A percentile compares a stretch with the other conserved stretches of the same genome.
phyloP scores from a whole-genome alignment of 2,888 invertebrate genomes.

The Eupithecia insigniata region DNA sequence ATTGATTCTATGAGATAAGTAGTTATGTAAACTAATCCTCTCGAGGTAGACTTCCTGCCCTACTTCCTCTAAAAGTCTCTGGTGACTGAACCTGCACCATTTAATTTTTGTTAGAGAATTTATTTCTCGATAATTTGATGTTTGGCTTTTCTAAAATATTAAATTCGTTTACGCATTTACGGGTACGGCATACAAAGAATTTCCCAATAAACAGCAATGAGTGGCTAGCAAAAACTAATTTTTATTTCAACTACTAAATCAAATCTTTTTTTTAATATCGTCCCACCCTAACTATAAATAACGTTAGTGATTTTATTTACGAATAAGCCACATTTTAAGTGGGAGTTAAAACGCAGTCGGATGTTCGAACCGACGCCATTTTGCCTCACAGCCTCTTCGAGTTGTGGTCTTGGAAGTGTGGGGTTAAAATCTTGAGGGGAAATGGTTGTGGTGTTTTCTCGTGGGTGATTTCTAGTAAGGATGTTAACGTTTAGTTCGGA shows the following conservation, averaged over 20 bases:
- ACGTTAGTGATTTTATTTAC: slow-evolving; percentile 64
- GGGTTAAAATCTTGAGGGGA: slow-evolving; percentile 42
- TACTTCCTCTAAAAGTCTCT: too few species aligned
- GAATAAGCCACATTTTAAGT: slow-evolving; percentile 67
- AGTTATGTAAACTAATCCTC: too few species aligned
- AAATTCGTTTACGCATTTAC: too few species aligned
- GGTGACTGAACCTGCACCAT: too few species aligned
- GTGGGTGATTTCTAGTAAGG: neutral
- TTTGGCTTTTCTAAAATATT: too few species aligned
- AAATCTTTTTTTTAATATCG: slow-evolving; percentile 17
- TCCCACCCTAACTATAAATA: slow-evolving; percentile 48
- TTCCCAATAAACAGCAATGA: neutral
- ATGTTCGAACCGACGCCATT: slow-evolving; percentile 62
- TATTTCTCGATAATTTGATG: too few species aligned
- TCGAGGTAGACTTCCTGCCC: too few species aligned
- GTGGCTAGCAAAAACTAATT: neutral
- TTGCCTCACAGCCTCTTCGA: slow-evolving; percentile 53
- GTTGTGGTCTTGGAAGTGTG: slow-evolving; percentile 36
- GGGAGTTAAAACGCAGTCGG: slow-evolving; percentile 65
- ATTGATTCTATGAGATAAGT: too few species aligned
- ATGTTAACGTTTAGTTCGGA: neutral
- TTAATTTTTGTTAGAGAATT: too few species aligned
- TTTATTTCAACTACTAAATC: slow-evolving; percentile 12
- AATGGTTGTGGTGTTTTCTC: slow-evolving; percentile 5
- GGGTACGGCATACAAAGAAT: too few species aligned